A percentile compares a stretch with the other conserved stretches of the same genome.
Conservation (phyloP, 2,113 vertebrate species). For the Malaclemys terrapin region DNA sequence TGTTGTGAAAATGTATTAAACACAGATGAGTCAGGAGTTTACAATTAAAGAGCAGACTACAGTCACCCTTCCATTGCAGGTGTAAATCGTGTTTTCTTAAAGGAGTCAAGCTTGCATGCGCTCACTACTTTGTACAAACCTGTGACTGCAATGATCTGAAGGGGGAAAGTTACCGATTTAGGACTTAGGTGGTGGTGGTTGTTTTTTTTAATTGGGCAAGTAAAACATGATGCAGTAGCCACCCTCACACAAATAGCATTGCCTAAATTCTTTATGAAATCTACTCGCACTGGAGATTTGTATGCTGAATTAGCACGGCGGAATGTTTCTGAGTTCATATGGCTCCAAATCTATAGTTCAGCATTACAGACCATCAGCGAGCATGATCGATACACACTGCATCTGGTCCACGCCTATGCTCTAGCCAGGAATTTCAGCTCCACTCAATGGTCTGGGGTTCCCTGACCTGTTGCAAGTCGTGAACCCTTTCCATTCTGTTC, state of each 20-base stretch:
- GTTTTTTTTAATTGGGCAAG: neutral
- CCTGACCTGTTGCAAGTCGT: neutral
- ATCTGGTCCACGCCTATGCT: neutral
- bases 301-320: neutral
- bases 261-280: neutral
- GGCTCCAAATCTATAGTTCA: neutral
- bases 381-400: neutral
- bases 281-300: neutral
- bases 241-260: neutral
- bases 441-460: neutral
- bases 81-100: constrained; percentile 73
- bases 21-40: constrained; percentile 81
- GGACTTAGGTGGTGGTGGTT: neutral
- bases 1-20: constrained; percentile 77
- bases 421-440: constrained; percentile 24
- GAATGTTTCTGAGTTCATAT: neutral
- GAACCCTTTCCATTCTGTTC: neutral
- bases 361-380: neutral
- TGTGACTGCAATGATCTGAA: neutral
- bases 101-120: neutral
- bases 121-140: neutral
- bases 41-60: constrained; percentile 77
- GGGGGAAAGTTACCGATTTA: neutral
- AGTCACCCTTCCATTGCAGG: constrained; percentile 71
- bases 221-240: neutral